A percentile compares a stretch with the other conserved stretches of the same genome.
Conservation (phyloP, 53 echinoderm and acorn worm genomes). For the Apostichopus leukothele region DNA sequence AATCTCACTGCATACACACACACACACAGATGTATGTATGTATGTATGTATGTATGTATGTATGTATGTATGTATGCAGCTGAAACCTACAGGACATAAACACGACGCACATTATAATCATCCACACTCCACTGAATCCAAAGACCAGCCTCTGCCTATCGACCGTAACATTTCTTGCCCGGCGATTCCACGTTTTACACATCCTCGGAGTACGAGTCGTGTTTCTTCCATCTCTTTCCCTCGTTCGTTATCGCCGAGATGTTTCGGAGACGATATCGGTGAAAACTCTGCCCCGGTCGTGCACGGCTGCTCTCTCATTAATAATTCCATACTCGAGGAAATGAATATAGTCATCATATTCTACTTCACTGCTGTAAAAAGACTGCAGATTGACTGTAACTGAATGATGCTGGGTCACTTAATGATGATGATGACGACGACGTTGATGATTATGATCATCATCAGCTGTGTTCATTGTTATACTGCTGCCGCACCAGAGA, state of each 20-base stretch:
- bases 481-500: too few relatives aligned
- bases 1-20: too few relatives aligned
- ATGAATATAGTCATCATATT: conserved; percentile 55
- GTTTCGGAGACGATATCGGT: conserved; percentile 27
- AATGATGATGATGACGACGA: conserved; percentile 26
- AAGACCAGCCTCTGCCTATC: too few relatives aligned
- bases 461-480: too few relatives aligned
- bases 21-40: too few relatives aligned
- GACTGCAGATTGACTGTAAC: conserved; percentile 40
- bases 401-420: conserved; percentile 33
- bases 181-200: not conserved
- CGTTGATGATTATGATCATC: too few relatives aligned
- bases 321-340: conserved; percentile 38
- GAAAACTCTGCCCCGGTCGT: conserved; percentile 28
- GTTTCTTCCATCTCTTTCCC: not conserved
- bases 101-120: too few relatives aligned
- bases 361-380: not conserved
- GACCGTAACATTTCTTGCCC: not conserved
- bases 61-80: too few relatives aligned
- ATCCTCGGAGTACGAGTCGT: not conserved
- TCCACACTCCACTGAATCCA: too few relatives aligned
- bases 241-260: not conserved
- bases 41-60: too few relatives aligned
- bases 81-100: too few relatives aligned
- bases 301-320: conserved; percentile 45